A percentile compares a stretch with the other conserved stretches of the same genome.
Conservation (phyloP, 2,797 vertebrate species). For the Etheostoma nigrum region DNA sequence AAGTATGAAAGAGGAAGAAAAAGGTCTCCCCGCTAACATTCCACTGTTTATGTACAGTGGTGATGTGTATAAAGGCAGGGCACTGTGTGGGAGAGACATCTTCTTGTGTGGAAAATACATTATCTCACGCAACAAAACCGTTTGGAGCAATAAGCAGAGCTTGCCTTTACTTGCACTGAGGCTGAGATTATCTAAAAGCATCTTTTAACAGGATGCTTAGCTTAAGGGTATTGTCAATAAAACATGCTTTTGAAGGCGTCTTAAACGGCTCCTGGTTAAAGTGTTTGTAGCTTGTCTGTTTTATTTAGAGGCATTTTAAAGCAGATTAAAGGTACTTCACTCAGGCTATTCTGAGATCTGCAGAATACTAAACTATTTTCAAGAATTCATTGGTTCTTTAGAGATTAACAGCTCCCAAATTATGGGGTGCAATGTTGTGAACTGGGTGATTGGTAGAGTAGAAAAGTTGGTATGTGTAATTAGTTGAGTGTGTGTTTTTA, state of each 20-base stretch:
- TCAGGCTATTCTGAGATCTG: neutral
- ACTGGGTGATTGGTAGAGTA: neutral
- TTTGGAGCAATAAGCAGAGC: conserved; percentile 12
- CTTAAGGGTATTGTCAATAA: conserved; percentile 43
- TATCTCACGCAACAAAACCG: conserved; percentile 46
- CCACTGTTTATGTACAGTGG: conserved; percentile 52
- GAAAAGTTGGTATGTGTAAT: conserved; percentile 13
- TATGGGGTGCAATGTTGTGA: conserved; percentile 17
- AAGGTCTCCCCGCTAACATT: conserved; percentile 32
- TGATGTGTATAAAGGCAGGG: conserved; percentile 53
- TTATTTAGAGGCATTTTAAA: conserved; percentile 10
- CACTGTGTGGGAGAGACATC: conserved; percentile 53
- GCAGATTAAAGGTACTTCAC: neutral
- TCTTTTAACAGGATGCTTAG: conserved; percentile 39
- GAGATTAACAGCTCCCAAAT: conserved; percentile 23
- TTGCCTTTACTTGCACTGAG: conserved; percentile 34
- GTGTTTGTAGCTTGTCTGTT: conserved; percentile 2
- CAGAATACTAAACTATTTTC: conserved; percentile 24
- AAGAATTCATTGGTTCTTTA: conserved; percentile 30
- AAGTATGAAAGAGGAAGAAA: conserved; percentile 9
- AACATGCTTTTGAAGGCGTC: conserved; percentile 28
- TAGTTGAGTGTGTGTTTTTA: conserved; percentile 9
- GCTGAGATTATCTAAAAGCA: conserved; percentile 23
- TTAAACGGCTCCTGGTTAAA: conserved; percentile 24
- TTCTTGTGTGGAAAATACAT: conserved; percentile 72